Conservation (phyloP, 2,797 vertebrate genomes). For the Cryptoblepharus egeriae region DNA sequence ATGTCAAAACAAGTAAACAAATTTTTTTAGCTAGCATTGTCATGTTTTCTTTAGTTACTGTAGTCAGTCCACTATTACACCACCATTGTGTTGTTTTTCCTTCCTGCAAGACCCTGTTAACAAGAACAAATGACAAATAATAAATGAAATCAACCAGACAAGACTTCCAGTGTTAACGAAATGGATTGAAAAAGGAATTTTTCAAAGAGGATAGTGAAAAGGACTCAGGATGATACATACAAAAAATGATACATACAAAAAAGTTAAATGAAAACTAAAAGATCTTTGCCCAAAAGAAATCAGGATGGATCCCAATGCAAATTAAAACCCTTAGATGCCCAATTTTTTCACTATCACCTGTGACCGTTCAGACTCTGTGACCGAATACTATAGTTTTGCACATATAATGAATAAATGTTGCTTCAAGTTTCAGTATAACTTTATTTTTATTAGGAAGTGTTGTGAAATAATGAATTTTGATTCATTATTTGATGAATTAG, state of each 20-base stretch:
- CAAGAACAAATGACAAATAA: background rate
- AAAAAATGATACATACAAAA: background rate
- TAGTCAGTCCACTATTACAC: background rate
- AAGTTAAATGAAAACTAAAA: background rate
- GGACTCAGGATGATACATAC: background rate
- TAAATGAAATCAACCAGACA: background rate
- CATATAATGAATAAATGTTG: no score
- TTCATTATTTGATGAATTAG: no score
- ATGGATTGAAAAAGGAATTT: background rate
- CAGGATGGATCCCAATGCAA: background rate
- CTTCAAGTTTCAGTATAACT: no score
- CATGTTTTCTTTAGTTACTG: background rate
- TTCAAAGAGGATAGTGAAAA: background rate
- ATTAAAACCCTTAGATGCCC: no score
- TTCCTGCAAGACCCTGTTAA: no score
- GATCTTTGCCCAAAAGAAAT: background rate
- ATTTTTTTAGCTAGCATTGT: background rate
- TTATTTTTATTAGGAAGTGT: no score
- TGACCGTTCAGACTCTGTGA: no score
- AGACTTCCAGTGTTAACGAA: background rate
- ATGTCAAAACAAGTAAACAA: conserved; percentile 5
- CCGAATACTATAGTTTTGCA: no score
- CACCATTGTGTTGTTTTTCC: background rate
- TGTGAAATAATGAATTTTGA: no score
- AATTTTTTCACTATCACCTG: no score